Base-by-base conservation (phyloP, 37 sponge, comb jelly and placozoan genomes). In the Theonella swinhoei region DNA sequence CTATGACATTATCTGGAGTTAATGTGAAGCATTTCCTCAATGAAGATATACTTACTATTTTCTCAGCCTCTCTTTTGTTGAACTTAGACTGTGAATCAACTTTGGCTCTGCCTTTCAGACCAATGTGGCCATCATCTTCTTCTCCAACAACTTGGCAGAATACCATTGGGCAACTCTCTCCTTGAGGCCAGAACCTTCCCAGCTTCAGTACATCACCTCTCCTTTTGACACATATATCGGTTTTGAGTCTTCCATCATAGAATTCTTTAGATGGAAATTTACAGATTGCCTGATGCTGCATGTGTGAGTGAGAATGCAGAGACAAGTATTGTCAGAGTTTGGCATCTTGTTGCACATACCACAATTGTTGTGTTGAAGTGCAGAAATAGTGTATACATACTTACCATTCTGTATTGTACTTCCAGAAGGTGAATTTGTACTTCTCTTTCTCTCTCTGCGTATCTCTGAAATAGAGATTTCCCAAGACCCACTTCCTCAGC, bases 401-500 rank as follows among this genome's bases (percentile, higher is more conserved):
- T 80, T 26, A 88, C 88, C 88, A 88, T 80, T 81, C 88, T 80
- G 71, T 88, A 88, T 71, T 88, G 88, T 23, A 42, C 63, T 42
- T 75, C 32, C 20, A 88, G 62, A 65, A 80, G 30, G 59, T 70
- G 71, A 35, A 70, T 30, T 22, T 29, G 37, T 60, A 4, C 64
- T 28, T 25, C 32, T 11, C 25, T 26, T 8, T 39, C 59, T 9
- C 22, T 19, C 62, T 23, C 28, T 29, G 64, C 67, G 25, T 65
- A 78, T 32, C 79, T 37, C 34, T 80, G 58, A 69, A 80, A 80
- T 1, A 80, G 70, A 22, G 80, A 80, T 32, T 1, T 42, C 5
- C 80, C 70, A 43, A 80, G 41, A 5, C 80, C 80, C 54, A 36
- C 68, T 23, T 32, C 20, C 70, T 69, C 59, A 42, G 69, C 80